A percentile compares a stretch with the other conserved stretches of the same genome.
These are phyloP conservation scores for Coremacera marginata DNA, from an alignment of 2,888 invertebrate species.

Conservation along the genomic window DNA sequence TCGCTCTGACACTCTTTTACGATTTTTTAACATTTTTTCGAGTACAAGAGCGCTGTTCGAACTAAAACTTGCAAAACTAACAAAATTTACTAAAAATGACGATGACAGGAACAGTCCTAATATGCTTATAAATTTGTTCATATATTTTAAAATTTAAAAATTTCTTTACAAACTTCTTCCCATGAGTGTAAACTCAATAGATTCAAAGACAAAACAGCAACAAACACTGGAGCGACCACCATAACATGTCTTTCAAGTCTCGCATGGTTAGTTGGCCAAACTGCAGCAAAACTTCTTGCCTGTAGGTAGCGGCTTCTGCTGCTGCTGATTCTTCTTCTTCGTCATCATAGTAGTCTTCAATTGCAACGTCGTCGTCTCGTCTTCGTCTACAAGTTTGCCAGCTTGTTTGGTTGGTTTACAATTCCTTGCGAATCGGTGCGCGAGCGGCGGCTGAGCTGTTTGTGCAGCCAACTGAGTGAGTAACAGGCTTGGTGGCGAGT, in stretches of 20 bases:
- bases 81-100: too few relatives aligned
- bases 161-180: not conserved
- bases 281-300: constrained; percentile 31
- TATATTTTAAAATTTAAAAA: too few relatives aligned
- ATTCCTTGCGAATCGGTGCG: constrained; percentile 10
- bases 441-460: constrained; percentile 15
- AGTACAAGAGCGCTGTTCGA: too few relatives aligned
- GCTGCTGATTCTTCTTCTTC: constrained; percentile 31
- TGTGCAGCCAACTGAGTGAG: constrained; percentile 25
- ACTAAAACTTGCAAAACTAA: too few relatives aligned
- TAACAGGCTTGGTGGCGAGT: constrained; percentile 1
- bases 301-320: constrained; percentile 22
- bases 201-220: not conserved
- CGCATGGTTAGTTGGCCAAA: constrained; percentile 27
- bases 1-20: too few relatives aligned
- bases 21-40: too few relatives aligned
- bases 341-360: not conserved
- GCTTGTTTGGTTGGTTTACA: not conserved
- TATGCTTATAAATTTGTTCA: too few relatives aligned
- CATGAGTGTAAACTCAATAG: not conserved
- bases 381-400: not conserved
- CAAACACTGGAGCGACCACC: not conserved
- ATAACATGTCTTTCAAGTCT: constrained; percentile 19
- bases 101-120: too few relatives aligned
- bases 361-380: not conserved